These are phyloP conservation scores for Pterophyllum scalare DNA, from an alignment of 2,113 vertebrate species.

Conservation along the genomic window DNA sequence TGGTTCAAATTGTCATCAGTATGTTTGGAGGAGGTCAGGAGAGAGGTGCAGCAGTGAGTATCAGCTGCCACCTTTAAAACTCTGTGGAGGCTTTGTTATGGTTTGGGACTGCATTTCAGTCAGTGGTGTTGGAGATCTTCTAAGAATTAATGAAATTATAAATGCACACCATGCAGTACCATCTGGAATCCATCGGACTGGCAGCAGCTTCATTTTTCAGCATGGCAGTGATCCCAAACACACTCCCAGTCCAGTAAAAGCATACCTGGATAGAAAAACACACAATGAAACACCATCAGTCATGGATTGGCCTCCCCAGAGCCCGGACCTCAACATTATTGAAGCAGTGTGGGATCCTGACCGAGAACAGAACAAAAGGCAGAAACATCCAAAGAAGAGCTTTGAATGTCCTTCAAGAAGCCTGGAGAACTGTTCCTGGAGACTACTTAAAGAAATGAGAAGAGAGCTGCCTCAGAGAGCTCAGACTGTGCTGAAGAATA, in stretches of 20 bases:
- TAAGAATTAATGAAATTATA: too few relatives aligned
- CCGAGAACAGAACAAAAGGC: background rate
- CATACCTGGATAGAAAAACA: background rate
- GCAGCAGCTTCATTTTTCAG: background rate
- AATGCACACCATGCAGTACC: too few relatives aligned
- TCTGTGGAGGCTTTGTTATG: too few relatives aligned
- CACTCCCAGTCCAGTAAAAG: background rate
- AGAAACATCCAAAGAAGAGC: background rate
- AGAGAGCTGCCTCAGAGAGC: too few relatives aligned
- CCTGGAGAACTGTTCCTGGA: too few relatives aligned
- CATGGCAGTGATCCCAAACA: background rate
- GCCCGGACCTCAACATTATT: background rate
- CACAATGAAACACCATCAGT: background rate
- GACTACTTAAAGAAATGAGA: background rate
- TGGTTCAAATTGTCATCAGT: too few relatives aligned
- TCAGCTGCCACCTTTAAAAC: too few relatives aligned
- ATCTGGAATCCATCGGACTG: too few relatives aligned
- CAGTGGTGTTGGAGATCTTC: too few relatives aligned
- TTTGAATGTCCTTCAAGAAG: background rate
- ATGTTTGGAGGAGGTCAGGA: too few relatives aligned
- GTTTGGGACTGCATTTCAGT: background rate
- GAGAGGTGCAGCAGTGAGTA: too few relatives aligned
- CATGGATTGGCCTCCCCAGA: background rate
- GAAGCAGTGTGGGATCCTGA: background rate
- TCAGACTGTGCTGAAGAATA: background rate